A percentile compares a stretch with the other conserved stretches of the same genome.
phyloP scores from a whole-genome alignment of 2,113 vertebrate genomes.

The Dendropsophus ebraccatus region DNA sequence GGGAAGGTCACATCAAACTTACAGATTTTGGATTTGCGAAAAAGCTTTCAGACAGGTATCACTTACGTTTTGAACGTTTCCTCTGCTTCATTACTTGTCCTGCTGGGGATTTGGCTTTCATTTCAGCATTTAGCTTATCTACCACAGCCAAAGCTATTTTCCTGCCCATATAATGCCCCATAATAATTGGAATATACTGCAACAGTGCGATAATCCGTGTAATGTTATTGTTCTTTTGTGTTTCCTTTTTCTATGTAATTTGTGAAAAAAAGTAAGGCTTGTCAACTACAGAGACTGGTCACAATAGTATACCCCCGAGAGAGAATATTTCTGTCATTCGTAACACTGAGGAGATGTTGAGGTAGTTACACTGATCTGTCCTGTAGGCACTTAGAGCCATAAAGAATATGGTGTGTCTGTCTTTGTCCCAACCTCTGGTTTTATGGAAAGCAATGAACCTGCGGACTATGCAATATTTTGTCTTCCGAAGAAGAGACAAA shows the following conservation, averaged over 20 bases:
- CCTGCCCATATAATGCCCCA: not conserved
- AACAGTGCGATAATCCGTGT: not conserved
- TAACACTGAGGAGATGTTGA: too few species aligned
- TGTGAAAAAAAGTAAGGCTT: not conserved
- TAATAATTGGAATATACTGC: not conserved
- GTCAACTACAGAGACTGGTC: not conserved
- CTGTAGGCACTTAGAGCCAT: too few species aligned
- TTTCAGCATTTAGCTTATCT: not conserved
- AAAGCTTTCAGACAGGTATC: conserved; percentile 90
- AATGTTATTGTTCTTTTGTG: not conserved
- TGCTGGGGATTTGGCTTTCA: not conserved
- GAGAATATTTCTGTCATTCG: too few species aligned
- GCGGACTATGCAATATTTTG: too few species aligned
- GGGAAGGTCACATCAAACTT: conserved; percentile 91
- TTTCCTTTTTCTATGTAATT: not conserved
- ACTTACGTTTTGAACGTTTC: not conserved
- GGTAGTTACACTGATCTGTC: too few species aligned
- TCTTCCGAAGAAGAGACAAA: too few species aligned
- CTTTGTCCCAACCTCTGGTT: too few species aligned
- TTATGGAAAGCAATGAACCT: too few species aligned
- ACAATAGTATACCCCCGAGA: not conserved
- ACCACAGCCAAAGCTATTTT: not conserved
- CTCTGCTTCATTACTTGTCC: too few species aligned
- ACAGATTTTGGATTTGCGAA: conserved; percentile 97
- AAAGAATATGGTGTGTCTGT: too few species aligned